Conservation (phyloP, 2,888 invertebrate genomes). For the Deilephila elpenor region DNA sequence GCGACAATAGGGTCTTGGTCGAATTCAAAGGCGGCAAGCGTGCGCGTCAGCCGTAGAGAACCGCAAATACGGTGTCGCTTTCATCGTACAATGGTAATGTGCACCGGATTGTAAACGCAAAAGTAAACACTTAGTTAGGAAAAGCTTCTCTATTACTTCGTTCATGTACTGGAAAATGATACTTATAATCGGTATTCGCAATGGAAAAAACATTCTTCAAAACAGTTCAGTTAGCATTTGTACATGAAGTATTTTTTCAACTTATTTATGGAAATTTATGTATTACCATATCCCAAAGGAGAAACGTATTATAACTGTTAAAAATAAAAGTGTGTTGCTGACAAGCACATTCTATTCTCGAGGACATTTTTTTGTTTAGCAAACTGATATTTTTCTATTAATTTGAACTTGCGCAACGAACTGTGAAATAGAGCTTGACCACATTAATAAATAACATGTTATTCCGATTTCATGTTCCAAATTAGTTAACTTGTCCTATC, state of each 20-base stretch:
- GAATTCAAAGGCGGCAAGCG: slow-evolving; percentile 66
- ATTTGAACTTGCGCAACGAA: slow-evolving; percentile 13
- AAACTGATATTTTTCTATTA: slow-evolving; percentile 18
- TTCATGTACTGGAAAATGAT: background rate
- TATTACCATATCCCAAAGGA: background rate
- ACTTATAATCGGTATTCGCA: background rate
- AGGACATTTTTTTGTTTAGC: slow-evolving; percentile 10
- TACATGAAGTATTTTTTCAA: background rate
- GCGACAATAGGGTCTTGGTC: slow-evolving; percentile 64
- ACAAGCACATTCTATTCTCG: background rate
- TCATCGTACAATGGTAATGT: slow-evolving; percentile 69
- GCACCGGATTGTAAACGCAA: slow-evolving; percentile 47
- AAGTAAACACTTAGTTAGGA: slow-evolving; percentile 39
- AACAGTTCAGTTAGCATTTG: background rate
- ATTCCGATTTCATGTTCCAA: background rate
- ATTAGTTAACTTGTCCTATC: background rate
- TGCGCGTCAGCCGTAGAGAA: slow-evolving; percentile 58
- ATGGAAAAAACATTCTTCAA: background rate
- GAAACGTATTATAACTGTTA: background rate
- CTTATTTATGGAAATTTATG: background rate
- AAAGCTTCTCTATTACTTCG: slow-evolving; percentile 33
- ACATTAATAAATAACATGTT: background rate
- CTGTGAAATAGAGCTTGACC: background rate
- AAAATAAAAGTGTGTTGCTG: background rate
- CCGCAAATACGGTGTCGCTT: slow-evolving; percentile 66